Percentiles rank a stretch among this genome's conserved stretches.
Conservation (phyloP, 2,888 invertebrate species). For the Catocala sponsa region DNA sequence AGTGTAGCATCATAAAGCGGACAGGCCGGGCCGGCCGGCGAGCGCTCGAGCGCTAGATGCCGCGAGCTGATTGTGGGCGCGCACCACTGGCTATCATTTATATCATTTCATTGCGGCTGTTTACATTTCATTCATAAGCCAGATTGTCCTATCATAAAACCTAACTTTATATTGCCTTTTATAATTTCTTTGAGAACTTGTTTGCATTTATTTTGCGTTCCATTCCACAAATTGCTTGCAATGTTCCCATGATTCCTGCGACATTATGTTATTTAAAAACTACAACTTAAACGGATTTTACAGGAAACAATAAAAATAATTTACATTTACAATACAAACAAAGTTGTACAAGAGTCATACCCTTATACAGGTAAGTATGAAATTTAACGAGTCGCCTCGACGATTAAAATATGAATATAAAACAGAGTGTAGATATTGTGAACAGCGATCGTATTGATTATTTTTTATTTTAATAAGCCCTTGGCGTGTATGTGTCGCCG, state of each 20-base stretch:
- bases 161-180: conserved; percentile 63
- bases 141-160: conserved; percentile 71
- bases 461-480: conserved; percentile 84
- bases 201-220: conserved; percentile 36
- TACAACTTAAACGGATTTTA: conserved; percentile 22
- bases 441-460: conserved; percentile 74
- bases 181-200: conserved; percentile 46
- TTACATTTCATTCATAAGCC: conserved; percentile 85
- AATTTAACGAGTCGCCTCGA: conserved; percentile 61
- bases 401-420: conserved; percentile 79
- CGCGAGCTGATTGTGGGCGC: conserved; percentile 75
- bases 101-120: conserved; percentile 84
- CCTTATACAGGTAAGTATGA: conserved; percentile 41
- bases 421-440: conserved; percentile 73
- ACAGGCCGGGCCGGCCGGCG: conserved; percentile 49
- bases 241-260: conserved; percentile 3
- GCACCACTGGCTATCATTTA: conserved; percentile 77
- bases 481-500: conserved; percentile 83
- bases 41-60: conserved; percentile 72
- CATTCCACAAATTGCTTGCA: conserved; percentile 16
- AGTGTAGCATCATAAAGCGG: conserved; percentile 78
- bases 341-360: conserved; percentile 25
- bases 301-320: conserved; percentile 24
- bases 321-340: conserved; percentile 24
- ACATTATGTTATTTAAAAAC: conserved; percentile 25